phyloP scores from a whole-genome alignment of 2,113 vertebrate genomes.

The Edolisoma coerulescens region DNA sequence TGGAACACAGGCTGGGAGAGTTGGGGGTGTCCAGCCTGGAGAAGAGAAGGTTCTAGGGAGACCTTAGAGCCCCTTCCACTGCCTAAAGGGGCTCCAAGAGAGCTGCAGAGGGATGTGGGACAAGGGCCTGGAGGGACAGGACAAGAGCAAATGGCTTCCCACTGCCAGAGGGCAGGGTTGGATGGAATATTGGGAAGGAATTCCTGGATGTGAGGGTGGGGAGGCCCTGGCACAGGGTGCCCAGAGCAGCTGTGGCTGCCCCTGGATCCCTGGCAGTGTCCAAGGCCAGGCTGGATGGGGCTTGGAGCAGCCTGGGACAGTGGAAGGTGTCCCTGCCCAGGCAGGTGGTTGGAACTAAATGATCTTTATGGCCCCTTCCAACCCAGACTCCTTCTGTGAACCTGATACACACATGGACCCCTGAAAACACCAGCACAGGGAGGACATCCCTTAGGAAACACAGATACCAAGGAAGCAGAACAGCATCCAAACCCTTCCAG shows the following conservation, averaged over 20 bases:
- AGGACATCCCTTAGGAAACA: background rate
- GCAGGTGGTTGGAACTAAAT: accelerated
- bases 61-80: background rate
- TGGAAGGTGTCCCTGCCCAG: background rate
- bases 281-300: background rate
- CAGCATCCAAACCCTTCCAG: background rate
- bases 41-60: background rate
- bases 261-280: background rate
- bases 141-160: background rate
- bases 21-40: background rate
- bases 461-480: background rate
- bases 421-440: background rate
- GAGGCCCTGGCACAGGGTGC: background rate
- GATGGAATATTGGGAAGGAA: background rate
- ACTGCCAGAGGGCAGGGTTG: accelerated
- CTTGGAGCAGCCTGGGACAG: accelerated
- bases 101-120: background rate
- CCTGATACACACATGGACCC: accelerated
- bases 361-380: background rate
- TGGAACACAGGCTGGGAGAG: background rate
- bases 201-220: accelerated
- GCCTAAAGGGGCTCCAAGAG: background rate
- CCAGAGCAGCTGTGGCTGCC: background rate
- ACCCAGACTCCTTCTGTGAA: background rate
- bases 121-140: accelerated